Percentiles rank a stretch among this genome's conserved stretches.
These are phyloP conservation scores for Oncorhynchus clarkii DNA, from an alignment of 2,113 vertebrate species.

Conservation along the genomic window DNA sequence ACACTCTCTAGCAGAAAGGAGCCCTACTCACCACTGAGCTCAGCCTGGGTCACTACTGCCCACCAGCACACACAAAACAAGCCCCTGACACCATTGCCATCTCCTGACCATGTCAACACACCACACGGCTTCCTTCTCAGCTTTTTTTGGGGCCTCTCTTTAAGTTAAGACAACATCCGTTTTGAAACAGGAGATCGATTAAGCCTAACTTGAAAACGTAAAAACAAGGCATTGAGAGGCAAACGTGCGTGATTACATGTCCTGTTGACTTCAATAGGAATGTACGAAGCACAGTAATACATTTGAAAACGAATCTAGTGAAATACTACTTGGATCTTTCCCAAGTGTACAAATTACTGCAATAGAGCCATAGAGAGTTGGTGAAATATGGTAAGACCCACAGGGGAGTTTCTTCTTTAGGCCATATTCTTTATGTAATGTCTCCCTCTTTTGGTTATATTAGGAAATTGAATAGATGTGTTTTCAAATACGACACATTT, in stretches of 20 bases:
- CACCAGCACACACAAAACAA: not conserved
- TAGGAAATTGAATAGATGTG: not conserved
- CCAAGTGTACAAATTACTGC: not conserved
- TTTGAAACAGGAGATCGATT: not conserved
- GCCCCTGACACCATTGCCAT: constrained; percentile 57
- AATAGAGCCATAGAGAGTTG: not conserved
- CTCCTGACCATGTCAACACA: constrained; percentile 45
- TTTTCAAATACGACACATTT: no score
- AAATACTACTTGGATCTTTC: not conserved
- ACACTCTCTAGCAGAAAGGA: constrained; percentile 77
- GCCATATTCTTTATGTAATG: constrained; percentile 52
- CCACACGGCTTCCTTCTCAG: not conserved
- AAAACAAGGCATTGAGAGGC: not conserved
- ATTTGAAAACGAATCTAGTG: not conserved
- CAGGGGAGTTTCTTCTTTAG: not conserved
- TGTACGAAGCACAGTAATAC: not conserved
- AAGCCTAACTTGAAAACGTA: constrained; percentile 15
- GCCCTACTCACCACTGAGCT: constrained; percentile 49
- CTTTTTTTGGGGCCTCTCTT: no score
- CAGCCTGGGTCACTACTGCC: not conserved
- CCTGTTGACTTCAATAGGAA: not conserved
- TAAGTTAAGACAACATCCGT: not conserved
- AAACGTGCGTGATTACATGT: not conserved
- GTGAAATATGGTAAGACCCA: constrained; percentile 6
- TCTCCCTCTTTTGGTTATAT: constrained; percentile 66